Base-by-base conservation (phyloP, 2,113 vertebrate species). In the Upupa epops region DNA sequence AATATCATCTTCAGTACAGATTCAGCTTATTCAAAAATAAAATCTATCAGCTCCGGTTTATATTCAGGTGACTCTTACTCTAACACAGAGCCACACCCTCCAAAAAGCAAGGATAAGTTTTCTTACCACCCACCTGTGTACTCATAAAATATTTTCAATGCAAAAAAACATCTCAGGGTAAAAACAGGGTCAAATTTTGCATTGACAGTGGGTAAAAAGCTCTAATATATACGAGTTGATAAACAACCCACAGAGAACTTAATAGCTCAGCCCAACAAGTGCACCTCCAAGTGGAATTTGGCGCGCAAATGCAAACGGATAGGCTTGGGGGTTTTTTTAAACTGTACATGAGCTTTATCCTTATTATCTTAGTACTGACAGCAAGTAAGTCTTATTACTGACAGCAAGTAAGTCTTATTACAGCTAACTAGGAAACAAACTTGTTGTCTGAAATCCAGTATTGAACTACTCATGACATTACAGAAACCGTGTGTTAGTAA, bases 141-240 rank as follows among this genome's bases (percentile, higher is more conserved):
- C 14, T 72, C 51, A 56, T 26, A 7, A 65, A 31, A 83, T 36
- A 86, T 92, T 92, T 61, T 70, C 93, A 70, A 85, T 25, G 29
- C 32, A 94, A 73, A 94, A 73, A 93, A 95, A 63, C 22, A 70
- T 83, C 52, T 56, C n/a, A 55, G 77, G 60, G 56, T 89, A 85
- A 90, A 82, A 85, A 9, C n/a, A 82, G 42, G 56, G 84, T 79
- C 51, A 83, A 68, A 66, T 68, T 90, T 84, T 94, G 77, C 59
- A 69, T 31, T 85, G 48, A 24, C 64, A 60, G 51, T 36, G 84
- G 66, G 56, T 49, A 92, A 59, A 93, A 86, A 70, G 51, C 59
- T 83, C 36, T 79, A 72, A 73, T 40, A 73, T 34, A 75, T 11
- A 34, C 15, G 65, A 68, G 37, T 18, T 81, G 61, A 94, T 86